These are phyloP conservation scores for Torymus texanus DNA, from an alignment of 2,888 invertebrate genomes.

Conservation along the genomic window DNA sequence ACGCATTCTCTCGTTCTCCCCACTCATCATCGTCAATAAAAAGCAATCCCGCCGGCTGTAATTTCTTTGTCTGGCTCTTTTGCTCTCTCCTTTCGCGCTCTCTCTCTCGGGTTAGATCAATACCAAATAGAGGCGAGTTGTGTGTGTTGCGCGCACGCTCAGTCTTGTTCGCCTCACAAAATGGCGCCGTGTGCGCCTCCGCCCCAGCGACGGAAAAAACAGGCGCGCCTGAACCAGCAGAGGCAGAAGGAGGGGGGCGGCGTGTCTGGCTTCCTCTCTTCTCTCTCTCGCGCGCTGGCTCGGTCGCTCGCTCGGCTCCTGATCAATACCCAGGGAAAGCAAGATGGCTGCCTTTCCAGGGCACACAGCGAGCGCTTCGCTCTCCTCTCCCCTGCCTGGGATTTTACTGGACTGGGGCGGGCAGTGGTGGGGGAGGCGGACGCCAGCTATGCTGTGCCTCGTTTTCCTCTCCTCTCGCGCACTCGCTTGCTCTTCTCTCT, in stretches of 20 bases:
- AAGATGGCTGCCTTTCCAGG: slow-evolving; percentile 75
- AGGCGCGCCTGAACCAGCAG: no score
- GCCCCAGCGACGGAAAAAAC: background rate
- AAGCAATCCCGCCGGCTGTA: slow-evolving; percentile 2
- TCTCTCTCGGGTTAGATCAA: slow-evolving; percentile 67
- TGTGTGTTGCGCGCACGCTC: no score
- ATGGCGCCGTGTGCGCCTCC: slow-evolving; percentile 46
- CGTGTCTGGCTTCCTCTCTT: slow-evolving; percentile 56
- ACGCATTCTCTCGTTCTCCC: no score
- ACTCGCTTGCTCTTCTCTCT: background rate
- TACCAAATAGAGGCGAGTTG: slow-evolving; percentile 64
- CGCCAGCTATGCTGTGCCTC: slow-evolving; percentile 29
- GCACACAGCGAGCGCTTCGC: slow-evolving; percentile 41
- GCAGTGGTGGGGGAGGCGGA: slow-evolving; percentile 33
- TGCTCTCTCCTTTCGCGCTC: slow-evolving; percentile 47
- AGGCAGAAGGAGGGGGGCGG: no score
- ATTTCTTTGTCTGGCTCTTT: slow-evolving; percentile 61
- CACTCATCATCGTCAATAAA: background rate
- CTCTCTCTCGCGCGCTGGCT: slow-evolving; percentile 9
- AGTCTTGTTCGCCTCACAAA: slow-evolving; percentile 36
- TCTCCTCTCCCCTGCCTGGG: slow-evolving; percentile 65
- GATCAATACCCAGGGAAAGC: slow-evolving; percentile 75
- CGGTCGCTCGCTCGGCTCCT: slow-evolving; percentile 44
- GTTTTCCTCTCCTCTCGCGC: slow-evolving; percentile 40
- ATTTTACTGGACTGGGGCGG: slow-evolving; percentile 64